Percentiles rank a stretch among this genome's conserved stretches.
Evolutionary conservation across 2,113 vertebrate genomes (phyloP).

Genomic region (Bos javanicus): DNA sequence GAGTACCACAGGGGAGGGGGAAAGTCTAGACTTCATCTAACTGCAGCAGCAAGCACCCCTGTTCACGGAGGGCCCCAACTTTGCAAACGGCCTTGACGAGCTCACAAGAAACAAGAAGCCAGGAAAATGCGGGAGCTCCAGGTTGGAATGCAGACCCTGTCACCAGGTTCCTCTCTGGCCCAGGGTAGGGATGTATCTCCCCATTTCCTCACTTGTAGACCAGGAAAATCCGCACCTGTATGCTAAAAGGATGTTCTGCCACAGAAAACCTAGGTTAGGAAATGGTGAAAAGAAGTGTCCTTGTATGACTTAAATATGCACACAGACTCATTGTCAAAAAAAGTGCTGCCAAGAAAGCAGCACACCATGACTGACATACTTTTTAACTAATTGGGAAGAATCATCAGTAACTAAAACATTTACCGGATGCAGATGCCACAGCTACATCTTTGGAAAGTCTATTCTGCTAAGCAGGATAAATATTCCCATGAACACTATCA

Average conservation of each 20-base stretch:
- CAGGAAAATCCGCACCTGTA: not conserved
- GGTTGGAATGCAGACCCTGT: not conserved
- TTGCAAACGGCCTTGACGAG: not conserved
- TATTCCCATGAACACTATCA: too few relatives aligned
- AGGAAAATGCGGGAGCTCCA: not conserved
- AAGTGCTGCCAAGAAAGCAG: constrained; percentile 30
- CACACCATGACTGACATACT: not conserved
- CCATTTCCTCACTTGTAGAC: not conserved
- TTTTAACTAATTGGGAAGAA: constrained; percentile 61
- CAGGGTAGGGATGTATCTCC: too few relatives aligned
- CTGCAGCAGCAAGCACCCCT: constrained; percentile 34
- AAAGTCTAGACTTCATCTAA: constrained; percentile 63
- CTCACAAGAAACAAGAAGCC: not conserved
- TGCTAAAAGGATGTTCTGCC: not conserved
- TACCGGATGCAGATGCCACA: constrained; percentile 21
- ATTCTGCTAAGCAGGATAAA: not conserved
- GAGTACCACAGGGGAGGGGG: constrained; percentile 62
- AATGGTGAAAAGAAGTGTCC: constrained; percentile 12
- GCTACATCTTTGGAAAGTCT: not conserved
- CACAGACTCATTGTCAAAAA: constrained; percentile 1
- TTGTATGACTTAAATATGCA: not conserved
- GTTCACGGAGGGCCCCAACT: constrained; percentile 25
- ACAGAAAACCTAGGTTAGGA: constrained; percentile 23
- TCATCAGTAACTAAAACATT: constrained; percentile 47
- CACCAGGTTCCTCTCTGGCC: not conserved